Conservation (phyloP, 2,113 vertebrate species). For the Apistogramma diplotaenia region DNA sequence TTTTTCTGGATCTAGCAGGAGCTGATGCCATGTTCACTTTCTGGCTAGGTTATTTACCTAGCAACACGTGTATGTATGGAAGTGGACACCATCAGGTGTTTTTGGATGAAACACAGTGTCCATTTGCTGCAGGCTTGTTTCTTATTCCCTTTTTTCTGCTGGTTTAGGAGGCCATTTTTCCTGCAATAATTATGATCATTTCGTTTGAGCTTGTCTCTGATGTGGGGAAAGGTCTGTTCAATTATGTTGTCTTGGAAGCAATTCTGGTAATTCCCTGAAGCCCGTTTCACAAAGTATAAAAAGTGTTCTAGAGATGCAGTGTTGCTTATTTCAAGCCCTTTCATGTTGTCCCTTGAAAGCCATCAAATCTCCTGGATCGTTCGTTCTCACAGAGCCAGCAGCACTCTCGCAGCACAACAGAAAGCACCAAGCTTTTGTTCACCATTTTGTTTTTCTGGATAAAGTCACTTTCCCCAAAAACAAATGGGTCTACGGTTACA, state of each 20-base stretch:
- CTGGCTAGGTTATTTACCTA: too few species aligned
- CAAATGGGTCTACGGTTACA: neutral
- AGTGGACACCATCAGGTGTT: neutral
- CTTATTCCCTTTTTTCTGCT: neutral
- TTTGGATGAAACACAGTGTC: neutral
- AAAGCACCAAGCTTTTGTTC: neutral
- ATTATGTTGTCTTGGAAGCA: neutral
- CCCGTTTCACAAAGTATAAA: neutral
- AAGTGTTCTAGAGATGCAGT: accelerated
- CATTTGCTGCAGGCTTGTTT: neutral
- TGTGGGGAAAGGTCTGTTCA: neutral
- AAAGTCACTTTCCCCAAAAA: neutral
- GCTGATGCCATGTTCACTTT: too few species aligned
- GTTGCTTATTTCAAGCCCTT: neutral
- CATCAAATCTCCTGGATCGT: neutral
- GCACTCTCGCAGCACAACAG: neutral
- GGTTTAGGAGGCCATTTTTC: neutral
- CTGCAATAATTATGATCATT: neutral
- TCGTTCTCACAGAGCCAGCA: neutral
- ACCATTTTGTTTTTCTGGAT: neutral
- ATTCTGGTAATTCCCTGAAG: neutral
- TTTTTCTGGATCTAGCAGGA: too few species aligned
- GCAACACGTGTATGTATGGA: too few species aligned
- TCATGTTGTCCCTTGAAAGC: neutral
- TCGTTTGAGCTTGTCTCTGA: neutral